Percentiles rank a stretch among this genome's conserved stretches.
phyloP scores from a whole-genome alignment of 2,113 vertebrate genomes.

The Tauraco erythrolophus region DNA sequence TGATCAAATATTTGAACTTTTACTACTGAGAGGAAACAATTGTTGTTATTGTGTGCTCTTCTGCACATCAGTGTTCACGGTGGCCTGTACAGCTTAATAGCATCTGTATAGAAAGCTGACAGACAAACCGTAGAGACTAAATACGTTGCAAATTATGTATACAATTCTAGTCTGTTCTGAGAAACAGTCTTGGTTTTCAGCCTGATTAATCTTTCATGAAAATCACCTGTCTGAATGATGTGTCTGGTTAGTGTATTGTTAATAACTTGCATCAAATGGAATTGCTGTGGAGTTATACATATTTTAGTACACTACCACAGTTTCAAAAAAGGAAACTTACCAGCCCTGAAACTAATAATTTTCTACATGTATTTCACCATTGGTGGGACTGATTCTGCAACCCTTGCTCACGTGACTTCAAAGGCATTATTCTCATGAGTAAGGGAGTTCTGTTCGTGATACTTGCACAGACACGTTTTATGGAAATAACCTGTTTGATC shows the following conservation, averaged over 20 bases:
- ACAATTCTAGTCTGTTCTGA: background rate
- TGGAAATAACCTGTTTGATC: constrained; percentile 68
- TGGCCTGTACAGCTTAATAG: background rate
- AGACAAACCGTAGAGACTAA: background rate
- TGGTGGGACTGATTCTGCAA: constrained; percentile 50
- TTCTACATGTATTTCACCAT: constrained; percentile 8
- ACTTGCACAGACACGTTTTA: constrained; percentile 66
- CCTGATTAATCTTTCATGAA: background rate
- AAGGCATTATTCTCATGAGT: constrained; percentile 54
- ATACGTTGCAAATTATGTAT: background rate
- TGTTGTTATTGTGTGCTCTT: background rate
- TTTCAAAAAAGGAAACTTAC: background rate
- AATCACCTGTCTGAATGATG: background rate
- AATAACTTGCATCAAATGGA: background rate
- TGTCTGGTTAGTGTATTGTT: background rate
- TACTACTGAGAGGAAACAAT: background rate
- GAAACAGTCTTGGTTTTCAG: background rate
- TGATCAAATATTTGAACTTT: background rate
- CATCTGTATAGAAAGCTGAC: background rate
- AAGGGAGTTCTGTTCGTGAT: constrained; percentile 53
- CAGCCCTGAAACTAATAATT: background rate
- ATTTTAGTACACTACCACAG: background rate
- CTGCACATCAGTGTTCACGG: background rate
- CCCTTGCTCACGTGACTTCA: constrained; percentile 45
- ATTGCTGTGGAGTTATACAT: background rate